phyloP scores from a whole-genome alignment of 1,140 invertebrate species.

The Neoseiulus cucumeris region DNA sequence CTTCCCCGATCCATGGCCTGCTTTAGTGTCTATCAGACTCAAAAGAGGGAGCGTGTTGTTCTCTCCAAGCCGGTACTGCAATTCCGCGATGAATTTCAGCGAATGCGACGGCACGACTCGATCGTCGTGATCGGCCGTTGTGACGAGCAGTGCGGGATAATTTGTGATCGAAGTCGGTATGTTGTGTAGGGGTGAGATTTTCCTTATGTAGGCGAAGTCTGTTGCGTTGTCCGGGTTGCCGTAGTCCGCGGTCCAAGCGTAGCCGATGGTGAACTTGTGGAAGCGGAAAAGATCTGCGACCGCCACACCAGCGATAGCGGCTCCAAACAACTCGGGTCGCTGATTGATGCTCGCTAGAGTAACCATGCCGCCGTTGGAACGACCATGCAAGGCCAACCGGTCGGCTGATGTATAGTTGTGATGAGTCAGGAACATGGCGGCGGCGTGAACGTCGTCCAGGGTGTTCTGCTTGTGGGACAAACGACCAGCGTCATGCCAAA shows the following conservation, averaged over 20 bases:
- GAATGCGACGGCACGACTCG: slow-evolving; percentile 5
- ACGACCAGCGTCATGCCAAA: slow-evolving; percentile 87
- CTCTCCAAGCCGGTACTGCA: not conserved
- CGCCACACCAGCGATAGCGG: slow-evolving; percentile 75
- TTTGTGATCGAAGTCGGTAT: slow-evolving; percentile 30
- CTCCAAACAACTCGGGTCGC: slow-evolving; percentile 78
- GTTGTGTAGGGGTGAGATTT: slow-evolving; percentile 81
- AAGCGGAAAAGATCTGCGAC: slow-evolving; percentile 93
- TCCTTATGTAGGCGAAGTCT: slow-evolving; percentile 40
- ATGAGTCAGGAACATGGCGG: slow-evolving; percentile 68
- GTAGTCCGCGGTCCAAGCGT: slow-evolving; percentile 89
- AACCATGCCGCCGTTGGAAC: slow-evolving; percentile 85
- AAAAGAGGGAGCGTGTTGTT: not conserved
- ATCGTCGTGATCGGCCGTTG: slow-evolving; percentile 3
- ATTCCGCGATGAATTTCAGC: slow-evolving; percentile 7
- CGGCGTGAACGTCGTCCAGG: slow-evolving; percentile 87
- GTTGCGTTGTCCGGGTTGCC: slow-evolving; percentile 69
- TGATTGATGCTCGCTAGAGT: slow-evolving; percentile 84
- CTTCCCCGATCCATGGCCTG: not conserved
- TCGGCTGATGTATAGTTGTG: slow-evolving; percentile 54
- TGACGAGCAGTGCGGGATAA: not conserved
- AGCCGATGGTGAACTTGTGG: slow-evolving; percentile 94
- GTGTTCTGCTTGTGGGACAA: slow-evolving; percentile 87
- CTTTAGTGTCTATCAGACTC: not conserved
- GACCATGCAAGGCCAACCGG: slow-evolving; percentile 65